Conservation (phyloP, 2,888 invertebrate genomes). For the Hesperia comma region DNA sequence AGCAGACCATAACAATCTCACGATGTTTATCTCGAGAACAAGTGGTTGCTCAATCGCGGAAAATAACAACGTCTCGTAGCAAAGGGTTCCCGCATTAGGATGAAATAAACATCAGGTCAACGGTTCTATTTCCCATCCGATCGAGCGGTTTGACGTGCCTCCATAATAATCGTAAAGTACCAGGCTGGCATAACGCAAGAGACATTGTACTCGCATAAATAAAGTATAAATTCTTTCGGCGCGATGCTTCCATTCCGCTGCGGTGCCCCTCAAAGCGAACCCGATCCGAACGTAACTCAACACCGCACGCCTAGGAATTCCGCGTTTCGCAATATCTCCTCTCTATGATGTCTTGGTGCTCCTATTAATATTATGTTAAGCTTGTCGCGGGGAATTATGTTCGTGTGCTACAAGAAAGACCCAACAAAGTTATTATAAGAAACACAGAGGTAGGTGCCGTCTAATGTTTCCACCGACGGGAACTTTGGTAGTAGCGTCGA, state of each 20-base stretch:
- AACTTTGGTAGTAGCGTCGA: constrained; percentile 27
- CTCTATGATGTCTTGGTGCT: constrained; percentile 53
- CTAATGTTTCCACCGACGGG: constrained; percentile 27
- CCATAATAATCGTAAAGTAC: constrained; percentile 58
- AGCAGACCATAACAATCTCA: constrained; percentile 24
- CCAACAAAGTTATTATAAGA: constrained; percentile 37
- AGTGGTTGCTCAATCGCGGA: constrained; percentile 31
- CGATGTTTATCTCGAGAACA: constrained; percentile 32
- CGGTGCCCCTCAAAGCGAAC: constrained; percentile 68
- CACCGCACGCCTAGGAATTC: constrained; percentile 66
- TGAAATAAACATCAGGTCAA: constrained; percentile 42
- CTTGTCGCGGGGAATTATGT: constrained; percentile 51
- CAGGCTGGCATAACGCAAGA: constrained; percentile 54
- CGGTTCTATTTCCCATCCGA: constrained; percentile 44
- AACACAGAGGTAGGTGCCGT: constrained; percentile 25
- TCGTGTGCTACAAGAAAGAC: constrained; percentile 42
- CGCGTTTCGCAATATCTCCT: constrained; percentile 60
- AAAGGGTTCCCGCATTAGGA: constrained; percentile 36
- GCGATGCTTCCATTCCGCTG: constrained; percentile 60
- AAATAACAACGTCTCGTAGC: constrained; percentile 26
- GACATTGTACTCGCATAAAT: constrained; percentile 51
- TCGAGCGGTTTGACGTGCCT: constrained; percentile 45
- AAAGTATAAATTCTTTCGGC: constrained; percentile 54
- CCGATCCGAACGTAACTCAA: constrained; percentile 66
- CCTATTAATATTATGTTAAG: constrained; percentile 51